Conservation (phyloP, 2,888 invertebrate species). For the Drosophila niveifrons region DNA sequence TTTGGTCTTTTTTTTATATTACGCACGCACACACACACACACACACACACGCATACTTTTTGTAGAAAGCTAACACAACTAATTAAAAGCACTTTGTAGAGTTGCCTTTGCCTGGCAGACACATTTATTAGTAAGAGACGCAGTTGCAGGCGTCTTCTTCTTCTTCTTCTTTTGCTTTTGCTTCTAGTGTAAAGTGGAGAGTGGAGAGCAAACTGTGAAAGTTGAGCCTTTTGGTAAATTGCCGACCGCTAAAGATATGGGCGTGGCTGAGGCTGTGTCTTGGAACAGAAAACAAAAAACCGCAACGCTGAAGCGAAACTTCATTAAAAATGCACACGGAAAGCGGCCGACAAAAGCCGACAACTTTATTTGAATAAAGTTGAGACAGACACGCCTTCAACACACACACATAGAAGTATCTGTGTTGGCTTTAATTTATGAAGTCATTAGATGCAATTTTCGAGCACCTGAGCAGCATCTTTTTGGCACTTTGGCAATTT, state of each 20-base stretch:
- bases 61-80: slow-evolving; percentile 68
- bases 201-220: slow-evolving; percentile 36
- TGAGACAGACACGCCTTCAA: slow-evolving; percentile 11
- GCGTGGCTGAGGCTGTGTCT: slow-evolving; percentile 32
- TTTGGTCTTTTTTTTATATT: neutral
- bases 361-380: slow-evolving; percentile 56
- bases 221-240: slow-evolving; percentile 69
- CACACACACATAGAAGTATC: slow-evolving; percentile 11
- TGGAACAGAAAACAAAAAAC: slow-evolving; percentile 44
- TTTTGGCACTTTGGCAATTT: slow-evolving; percentile 37
- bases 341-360: slow-evolving; percentile 46
- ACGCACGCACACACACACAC: slow-evolving; percentile 4
- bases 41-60: slow-evolving; percentile 19
- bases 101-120: slow-evolving; percentile 49
- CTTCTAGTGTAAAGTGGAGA: neutral
- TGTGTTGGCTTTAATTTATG: slow-evolving; percentile 63
- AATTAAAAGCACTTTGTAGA: slow-evolving; percentile 75
- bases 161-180: too few relatives aligned
- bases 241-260: slow-evolving; percentile 66
- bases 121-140: slow-evolving; percentile 61
- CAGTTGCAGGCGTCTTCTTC: slow-evolving; percentile 51
- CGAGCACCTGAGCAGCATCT: slow-evolving; percentile 59
- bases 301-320: slow-evolving; percentile 63
- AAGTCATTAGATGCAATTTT: slow-evolving; percentile 72
- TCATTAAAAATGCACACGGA: slow-evolving; percentile 73